Percentiles rank a stretch among this genome's conserved stretches.
Evolutionary conservation across 2,797 vertebrate genomes (phyloP).

Genomic region (Pachyuromys duprasi): DNA sequence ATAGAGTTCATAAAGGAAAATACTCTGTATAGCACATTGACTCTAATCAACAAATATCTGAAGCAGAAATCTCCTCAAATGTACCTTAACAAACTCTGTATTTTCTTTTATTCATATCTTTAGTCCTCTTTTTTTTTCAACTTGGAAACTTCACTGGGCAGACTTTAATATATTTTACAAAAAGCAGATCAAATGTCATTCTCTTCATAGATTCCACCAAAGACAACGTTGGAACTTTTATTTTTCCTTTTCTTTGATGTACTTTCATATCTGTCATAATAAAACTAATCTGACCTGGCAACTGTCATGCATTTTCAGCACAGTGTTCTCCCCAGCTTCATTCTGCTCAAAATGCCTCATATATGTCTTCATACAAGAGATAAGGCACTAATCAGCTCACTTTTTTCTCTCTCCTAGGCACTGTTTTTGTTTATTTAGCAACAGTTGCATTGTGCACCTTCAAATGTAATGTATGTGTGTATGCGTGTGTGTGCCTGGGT

Average conservation of each 20-base stretch:
- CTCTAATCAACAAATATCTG: conserved; percentile 70
- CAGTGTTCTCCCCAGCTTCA: background rate
- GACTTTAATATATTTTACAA: conserved; percentile 5
- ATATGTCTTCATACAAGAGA: background rate
- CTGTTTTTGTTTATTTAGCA: background rate
- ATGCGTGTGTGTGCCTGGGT: background rate
- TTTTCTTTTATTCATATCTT: conserved; percentile 51
- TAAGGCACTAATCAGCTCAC: background rate
- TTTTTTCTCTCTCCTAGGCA: background rate
- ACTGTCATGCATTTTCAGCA: background rate
- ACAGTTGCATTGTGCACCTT: background rate
- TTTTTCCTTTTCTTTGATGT: background rate
- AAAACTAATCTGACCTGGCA: background rate
- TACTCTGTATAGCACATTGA: conserved; percentile 49
- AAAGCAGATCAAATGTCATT: conserved; percentile 50
- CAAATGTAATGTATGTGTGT: background rate
- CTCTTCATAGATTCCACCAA: background rate
- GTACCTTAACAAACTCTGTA: background rate
- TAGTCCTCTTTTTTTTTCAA: background rate
- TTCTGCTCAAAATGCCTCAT: background rate
- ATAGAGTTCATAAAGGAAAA: conserved; percentile 60
- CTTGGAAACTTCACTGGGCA: background rate
- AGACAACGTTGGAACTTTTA: background rate
- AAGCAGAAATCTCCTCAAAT: conserved; percentile 59
- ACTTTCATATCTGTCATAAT: conserved; percentile 2